Evolutionary conservation across 2,888 invertebrate species (phyloP).

Genomic region (Eupithecia centaureata): DNA sequence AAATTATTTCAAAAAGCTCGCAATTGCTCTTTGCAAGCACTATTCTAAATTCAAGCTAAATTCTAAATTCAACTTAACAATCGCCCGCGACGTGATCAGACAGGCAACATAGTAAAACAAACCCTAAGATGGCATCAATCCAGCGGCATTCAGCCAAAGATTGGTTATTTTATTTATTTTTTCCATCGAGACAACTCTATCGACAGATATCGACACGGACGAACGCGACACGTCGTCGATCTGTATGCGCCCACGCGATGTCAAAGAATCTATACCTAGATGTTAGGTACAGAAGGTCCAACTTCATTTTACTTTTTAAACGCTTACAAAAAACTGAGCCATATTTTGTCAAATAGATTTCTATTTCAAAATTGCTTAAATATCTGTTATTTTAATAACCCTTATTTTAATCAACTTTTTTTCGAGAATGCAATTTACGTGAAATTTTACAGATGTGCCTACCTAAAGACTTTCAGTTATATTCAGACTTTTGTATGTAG

Average conservation of each 20-base stretch:
- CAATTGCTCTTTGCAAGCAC: constrained; percentile 1
- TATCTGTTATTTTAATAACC: too few species aligned
- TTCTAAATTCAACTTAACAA: constrained; percentile 26
- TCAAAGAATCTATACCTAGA: constrained; percentile 6
- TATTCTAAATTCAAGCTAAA: constrained; percentile 3
- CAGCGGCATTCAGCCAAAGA: constrained; percentile 49
- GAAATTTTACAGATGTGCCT: too few species aligned
- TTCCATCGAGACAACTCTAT: constrained; percentile 43
- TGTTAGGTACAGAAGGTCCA: background rate
- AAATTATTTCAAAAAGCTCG: background rate
- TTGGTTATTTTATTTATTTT: constrained; percentile 1
- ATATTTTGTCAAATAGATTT: too few species aligned
- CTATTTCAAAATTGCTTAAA: too few species aligned
- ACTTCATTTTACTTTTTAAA: background rate
- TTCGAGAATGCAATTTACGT: too few species aligned
- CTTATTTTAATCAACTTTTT: too few species aligned
- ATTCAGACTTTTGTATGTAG: background rate
- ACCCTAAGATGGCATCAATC: constrained; percentile 45
- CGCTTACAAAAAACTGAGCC: too few species aligned
- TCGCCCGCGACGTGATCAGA: constrained; percentile 20
- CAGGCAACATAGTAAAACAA: constrained; percentile 34
- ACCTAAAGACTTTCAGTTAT: background rate
- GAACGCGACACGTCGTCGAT: constrained; percentile 15
- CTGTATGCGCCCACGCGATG: constrained; percentile 17
- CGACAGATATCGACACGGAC: constrained; percentile 31